Evolutionary conservation across 1,140 invertebrate genomes (phyloP).

Genomic region (Leptonema lineaticorne): DNA sequence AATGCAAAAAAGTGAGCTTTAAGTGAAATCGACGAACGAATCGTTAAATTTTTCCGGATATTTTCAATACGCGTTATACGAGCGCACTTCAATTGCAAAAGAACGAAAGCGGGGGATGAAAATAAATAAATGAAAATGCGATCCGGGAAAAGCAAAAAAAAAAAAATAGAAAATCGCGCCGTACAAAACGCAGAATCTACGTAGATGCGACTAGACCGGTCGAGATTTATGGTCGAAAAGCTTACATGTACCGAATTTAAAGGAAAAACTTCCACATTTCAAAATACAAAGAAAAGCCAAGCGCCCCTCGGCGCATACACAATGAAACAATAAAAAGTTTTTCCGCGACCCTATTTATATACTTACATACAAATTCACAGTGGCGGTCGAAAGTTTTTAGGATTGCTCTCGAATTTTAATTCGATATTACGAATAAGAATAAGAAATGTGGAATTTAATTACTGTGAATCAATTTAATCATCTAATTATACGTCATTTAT

Average conservation of each 20-base stretch:
- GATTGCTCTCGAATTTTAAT: too few species aligned
- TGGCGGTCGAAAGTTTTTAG: too few species aligned
- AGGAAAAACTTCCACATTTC: conserved; percentile 13
- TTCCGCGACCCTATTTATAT: not conserved
- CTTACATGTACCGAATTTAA: conserved; percentile 13
- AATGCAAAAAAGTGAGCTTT: too few species aligned
- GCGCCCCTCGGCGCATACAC: conserved; percentile 8
- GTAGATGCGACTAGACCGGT: conserved; percentile 7
- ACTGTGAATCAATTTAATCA: too few species aligned
- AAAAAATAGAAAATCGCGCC: not conserved
- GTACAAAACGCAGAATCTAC: conserved; percentile 3
- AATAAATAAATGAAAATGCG: too few species aligned
- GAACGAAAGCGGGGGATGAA: not conserved
- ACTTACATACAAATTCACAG: not conserved
- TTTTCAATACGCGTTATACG: not conserved
- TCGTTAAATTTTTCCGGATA: conserved; percentile 11
- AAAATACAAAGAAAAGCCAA: conserved; percentile 13
- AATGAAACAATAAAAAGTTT: conserved; percentile 2
- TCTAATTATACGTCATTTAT: too few species aligned
- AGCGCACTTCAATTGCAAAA: not conserved
- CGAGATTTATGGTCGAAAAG: conserved; percentile 14
- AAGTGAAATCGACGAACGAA: conserved; percentile 2
- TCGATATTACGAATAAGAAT: too few species aligned
- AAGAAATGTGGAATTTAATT: too few species aligned
- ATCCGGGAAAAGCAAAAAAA: conserved; percentile 1